A percentile compares a stretch with the other conserved stretches of the same genome.
phyloP scores from a whole-genome alignment of 2,888 invertebrate species.

The Tachina lurida region DNA sequence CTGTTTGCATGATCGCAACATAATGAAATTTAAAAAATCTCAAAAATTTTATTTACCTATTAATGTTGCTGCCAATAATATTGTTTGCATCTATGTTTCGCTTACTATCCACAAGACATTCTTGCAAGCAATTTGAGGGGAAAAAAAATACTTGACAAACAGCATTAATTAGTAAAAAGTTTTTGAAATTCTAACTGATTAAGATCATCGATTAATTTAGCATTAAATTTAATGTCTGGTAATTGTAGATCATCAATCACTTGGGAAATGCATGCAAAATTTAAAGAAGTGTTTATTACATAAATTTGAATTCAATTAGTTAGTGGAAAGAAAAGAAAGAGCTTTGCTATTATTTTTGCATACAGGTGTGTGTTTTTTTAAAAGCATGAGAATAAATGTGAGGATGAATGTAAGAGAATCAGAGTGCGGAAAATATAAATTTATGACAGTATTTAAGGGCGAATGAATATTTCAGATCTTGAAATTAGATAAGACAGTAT shows the following conservation, averaged over 20 bases:
- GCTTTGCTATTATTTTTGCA: slow-evolving; percentile 28
- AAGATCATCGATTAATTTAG: slow-evolving; percentile 71
- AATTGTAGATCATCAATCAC: slow-evolving; percentile 71
- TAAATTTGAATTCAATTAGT: slow-evolving; percentile 30
- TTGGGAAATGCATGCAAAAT: slow-evolving; percentile 56
- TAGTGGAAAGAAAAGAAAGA: neutral
- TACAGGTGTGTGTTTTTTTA: slow-evolving; percentile 31
- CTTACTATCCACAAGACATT: slow-evolving; percentile 32
- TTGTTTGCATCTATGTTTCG: slow-evolving; percentile 40
- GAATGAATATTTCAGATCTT: too few species aligned
- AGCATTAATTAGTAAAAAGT: slow-evolving; percentile 62
- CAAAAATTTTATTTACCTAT: slow-evolving; percentile 62
- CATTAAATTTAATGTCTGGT: slow-evolving; percentile 65
- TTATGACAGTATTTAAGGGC: too few species aligned
- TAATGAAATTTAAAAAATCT: slow-evolving; percentile 64
- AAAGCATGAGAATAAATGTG: slow-evolving; percentile 9
- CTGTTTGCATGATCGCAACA: slow-evolving; percentile 57
- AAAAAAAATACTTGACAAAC: neutral
- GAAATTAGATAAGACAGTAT: too few species aligned
- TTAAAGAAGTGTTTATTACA: neutral
- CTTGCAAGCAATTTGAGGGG: slow-evolving; percentile 21
- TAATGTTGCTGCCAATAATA: slow-evolving; percentile 48
- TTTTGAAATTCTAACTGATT: slow-evolving; percentile 71
- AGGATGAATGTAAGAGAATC: neutral
- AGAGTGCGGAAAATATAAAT: slow-evolving; percentile 22